Percentiles rank a stretch among this genome's conserved stretches.
Conservation (phyloP, 1,140 invertebrate genomes). For the Anastrepha ludens region DNA sequence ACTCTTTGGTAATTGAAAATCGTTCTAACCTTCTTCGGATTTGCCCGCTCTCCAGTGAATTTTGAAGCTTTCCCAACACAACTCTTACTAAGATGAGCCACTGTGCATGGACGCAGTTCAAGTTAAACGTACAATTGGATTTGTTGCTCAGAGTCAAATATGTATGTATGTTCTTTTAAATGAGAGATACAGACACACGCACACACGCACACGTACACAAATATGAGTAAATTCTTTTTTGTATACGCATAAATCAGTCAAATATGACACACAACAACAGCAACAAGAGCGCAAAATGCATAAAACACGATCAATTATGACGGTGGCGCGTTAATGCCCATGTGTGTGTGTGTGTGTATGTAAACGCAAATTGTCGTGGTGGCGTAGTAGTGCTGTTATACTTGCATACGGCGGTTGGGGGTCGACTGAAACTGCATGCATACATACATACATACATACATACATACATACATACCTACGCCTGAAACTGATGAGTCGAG, state of each 20-base stretch:
- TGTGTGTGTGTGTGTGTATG: background rate
- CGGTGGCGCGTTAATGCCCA: background rate
- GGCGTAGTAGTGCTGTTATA: too few relatives aligned
- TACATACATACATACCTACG: background rate
- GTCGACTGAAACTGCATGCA: too few relatives aligned
- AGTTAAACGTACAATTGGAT: conserved; percentile 73
- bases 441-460: background rate
- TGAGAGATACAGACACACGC: background rate
- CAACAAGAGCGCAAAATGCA: background rate
- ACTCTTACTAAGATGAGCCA: background rate
- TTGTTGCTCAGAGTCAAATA: conserved; percentile 69
- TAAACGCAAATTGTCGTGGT: background rate
- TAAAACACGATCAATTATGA: background rate
- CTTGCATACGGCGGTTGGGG: too few relatives aligned
- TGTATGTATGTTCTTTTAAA: conserved; percentile 22
- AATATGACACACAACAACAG: background rate
- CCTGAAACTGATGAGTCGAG: background rate
- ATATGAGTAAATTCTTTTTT: too few relatives aligned
- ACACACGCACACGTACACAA: background rate
- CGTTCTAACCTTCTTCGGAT: too few relatives aligned
- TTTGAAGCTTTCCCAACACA: too few relatives aligned
- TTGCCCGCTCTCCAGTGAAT: too few relatives aligned
- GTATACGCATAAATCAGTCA: background rate
- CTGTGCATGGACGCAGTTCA: background rate
- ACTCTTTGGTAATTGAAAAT: background rate